Evolutionary conservation across 2,888 invertebrate genomes (phyloP).

Genomic region (Hedya salicella): DNA sequence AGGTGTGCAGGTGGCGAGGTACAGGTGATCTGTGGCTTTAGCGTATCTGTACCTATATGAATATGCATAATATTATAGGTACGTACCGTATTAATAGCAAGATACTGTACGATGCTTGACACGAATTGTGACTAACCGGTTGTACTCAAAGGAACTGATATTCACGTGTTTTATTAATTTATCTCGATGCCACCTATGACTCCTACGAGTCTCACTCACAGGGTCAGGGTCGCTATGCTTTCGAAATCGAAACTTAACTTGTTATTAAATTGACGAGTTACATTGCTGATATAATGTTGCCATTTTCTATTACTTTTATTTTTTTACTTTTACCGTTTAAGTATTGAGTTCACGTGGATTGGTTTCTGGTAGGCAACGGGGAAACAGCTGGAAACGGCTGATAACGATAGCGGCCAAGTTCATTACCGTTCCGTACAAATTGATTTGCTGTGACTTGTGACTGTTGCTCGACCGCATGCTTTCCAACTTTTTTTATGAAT

Average conservation of each 20-base stretch:
- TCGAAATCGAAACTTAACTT: too few relatives aligned
- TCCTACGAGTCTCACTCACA: too few relatives aligned
- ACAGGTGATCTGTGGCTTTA: slow-evolving; percentile 43
- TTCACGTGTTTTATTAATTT: too few relatives aligned
- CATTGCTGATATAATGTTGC: too few relatives aligned
- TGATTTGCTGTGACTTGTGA: slow-evolving; percentile 70
- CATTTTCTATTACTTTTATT: too few relatives aligned
- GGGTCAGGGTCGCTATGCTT: too few relatives aligned
- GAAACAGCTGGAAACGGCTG: slow-evolving; percentile 65
- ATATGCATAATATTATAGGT: neutral
- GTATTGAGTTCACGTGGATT: neutral
- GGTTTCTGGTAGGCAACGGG: slow-evolving; percentile 21
- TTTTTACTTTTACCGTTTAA: too few relatives aligned
- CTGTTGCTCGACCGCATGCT: slow-evolving; percentile 66
- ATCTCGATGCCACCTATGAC: too few relatives aligned
- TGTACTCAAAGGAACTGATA: too few relatives aligned
- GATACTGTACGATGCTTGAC: too few relatives aligned
- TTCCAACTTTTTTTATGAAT: slow-evolving; percentile 65
- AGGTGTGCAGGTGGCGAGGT: slow-evolving; percentile 51
- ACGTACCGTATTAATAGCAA: neutral
- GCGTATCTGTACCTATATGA: slow-evolving; percentile 4
- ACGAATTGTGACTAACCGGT: too few relatives aligned
- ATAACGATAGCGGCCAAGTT: slow-evolving; percentile 76
- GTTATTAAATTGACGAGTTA: too few relatives aligned
- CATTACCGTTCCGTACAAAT: slow-evolving; percentile 78